Percentiles rank a stretch among this genome's conserved stretches.
Conservation (phyloP, 1,140 invertebrate species). For the Drusus annulatus region DNA sequence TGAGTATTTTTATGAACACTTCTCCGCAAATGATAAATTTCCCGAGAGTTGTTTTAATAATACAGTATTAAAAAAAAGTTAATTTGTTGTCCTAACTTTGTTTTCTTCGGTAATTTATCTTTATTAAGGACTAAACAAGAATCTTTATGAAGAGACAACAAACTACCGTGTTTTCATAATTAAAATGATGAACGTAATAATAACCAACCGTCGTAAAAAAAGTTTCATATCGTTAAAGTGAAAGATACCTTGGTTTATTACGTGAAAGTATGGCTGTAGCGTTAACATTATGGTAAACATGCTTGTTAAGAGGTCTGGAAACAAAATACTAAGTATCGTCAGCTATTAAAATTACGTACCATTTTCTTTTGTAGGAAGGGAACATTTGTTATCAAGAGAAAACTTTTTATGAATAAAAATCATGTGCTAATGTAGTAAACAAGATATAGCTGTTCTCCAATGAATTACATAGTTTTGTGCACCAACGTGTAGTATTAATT, state of each 20-base stretch:
- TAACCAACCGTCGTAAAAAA: not conserved
- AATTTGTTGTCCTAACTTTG: not conserved
- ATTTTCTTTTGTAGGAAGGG: constrained; percentile 21
- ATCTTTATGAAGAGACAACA: not conserved
- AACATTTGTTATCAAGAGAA: constrained; percentile 51
- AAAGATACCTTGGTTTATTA: not conserved
- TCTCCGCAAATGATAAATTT: too few relatives aligned
- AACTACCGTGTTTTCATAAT: too few relatives aligned
- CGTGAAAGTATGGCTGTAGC: not conserved
- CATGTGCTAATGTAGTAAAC: constrained; percentile 41
- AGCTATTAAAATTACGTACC: constrained; percentile 35
- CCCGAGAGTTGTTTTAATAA: too few relatives aligned
- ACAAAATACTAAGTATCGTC: constrained; percentile 6
- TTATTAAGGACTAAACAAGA: not conserved
- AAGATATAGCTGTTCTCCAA: not conserved
- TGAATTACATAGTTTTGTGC: not conserved
- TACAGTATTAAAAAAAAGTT: too few relatives aligned
- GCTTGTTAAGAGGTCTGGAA: not conserved
- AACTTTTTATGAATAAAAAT: constrained; percentile 55
- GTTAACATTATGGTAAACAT: constrained; percentile 10
- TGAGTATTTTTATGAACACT: too few relatives aligned
- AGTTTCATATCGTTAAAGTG: constrained; percentile 23
- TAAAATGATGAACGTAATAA: constrained; percentile 12
- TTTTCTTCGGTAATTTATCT: not conserved
- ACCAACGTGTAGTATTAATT: not conserved